Evolutionary conservation across 2,888 invertebrate genomes (phyloP).

Genomic region (Cyclophora punctaria): DNA sequence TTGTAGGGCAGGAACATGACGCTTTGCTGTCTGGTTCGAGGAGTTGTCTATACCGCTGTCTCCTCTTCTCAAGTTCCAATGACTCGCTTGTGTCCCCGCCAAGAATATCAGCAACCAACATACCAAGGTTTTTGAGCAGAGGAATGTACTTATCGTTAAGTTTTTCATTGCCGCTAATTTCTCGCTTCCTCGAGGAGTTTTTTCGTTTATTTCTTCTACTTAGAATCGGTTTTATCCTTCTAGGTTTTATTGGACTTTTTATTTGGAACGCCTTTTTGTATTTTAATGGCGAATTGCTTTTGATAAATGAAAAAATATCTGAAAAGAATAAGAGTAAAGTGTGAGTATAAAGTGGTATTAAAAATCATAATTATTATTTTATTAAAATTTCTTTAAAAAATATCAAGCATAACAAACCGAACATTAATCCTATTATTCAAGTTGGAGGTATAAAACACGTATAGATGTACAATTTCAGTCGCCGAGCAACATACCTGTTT

Average conservation of each 20-base stretch:
- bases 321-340: slow-evolving; percentile 15
- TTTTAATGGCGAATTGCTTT: slow-evolving; percentile 36
- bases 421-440: not conserved
- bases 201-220: slow-evolving; percentile 34
- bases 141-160: slow-evolving; percentile 53
- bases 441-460: not conserved
- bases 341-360: no score
- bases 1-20: slow-evolving; percentile 30
- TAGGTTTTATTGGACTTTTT: slow-evolving; percentile 46
- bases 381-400: no score
- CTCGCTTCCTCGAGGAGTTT: slow-evolving; percentile 43
- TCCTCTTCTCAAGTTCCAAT: slow-evolving; percentile 28
- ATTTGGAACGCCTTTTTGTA: slow-evolving; percentile 46
- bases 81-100: slow-evolving; percentile 40
- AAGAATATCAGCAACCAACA: slow-evolving; percentile 62
- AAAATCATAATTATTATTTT: no score
- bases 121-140: slow-evolving; percentile 54
- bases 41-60: slow-evolving; percentile 29
- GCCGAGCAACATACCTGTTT: slow-evolving; percentile 21
- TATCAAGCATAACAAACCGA: no score
- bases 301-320: slow-evolving; percentile 21
- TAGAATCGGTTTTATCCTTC: slow-evolving; percentile 36
- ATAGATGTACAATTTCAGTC: not conserved
- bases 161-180: slow-evolving; percentile 42
- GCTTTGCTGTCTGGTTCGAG: slow-evolving; percentile 6